A percentile compares a stretch with the other conserved stretches of the same genome.
phyloP scores from a whole-genome alignment of 2,888 invertebrate genomes.

The Venusia cambrica region DNA sequence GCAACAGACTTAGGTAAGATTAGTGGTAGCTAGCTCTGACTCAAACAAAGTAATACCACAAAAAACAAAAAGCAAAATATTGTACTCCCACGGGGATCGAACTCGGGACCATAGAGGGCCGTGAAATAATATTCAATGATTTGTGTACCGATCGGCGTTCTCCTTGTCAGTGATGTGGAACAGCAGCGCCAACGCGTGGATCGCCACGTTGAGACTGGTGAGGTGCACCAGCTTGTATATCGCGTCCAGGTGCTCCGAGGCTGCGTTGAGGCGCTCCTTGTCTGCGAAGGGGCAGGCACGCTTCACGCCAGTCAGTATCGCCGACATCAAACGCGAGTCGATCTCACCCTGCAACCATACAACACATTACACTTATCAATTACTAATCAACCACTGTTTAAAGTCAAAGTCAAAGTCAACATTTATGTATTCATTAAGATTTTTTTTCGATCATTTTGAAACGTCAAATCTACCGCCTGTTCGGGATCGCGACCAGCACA shows the following conservation, averaged over 20 bases:
- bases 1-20: too few species aligned
- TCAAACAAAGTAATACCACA: too few species aligned
- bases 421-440: too few species aligned
- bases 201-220: conserved; percentile 82
- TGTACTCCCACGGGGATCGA: too few species aligned
- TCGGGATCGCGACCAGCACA: too few species aligned
- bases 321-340: conserved; percentile 88
- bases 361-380: background rate
- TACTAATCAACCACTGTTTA: too few species aligned
- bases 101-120: conserved; percentile 94
- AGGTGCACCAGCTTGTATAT: conserved; percentile 89
- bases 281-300: conserved; percentile 92
- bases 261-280: conserved; percentile 71
- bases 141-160: conserved; percentile 79
- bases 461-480: too few species aligned
- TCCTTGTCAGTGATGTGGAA: conserved; percentile 77
- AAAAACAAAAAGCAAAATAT: too few species aligned
- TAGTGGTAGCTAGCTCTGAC: too few species aligned
- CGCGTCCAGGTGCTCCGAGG: conserved; percentile 84
- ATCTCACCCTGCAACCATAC: conserved; percentile 81
- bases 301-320: conserved; percentile 89
- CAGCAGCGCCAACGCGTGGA: conserved; percentile 77
- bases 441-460: too few species aligned
- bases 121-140: conserved; percentile 83
- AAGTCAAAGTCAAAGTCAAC: too few species aligned